These are phyloP conservation scores for Drosophila yooni DNA, from an alignment of 2,888 invertebrate species.

Conservation along the genomic window DNA sequence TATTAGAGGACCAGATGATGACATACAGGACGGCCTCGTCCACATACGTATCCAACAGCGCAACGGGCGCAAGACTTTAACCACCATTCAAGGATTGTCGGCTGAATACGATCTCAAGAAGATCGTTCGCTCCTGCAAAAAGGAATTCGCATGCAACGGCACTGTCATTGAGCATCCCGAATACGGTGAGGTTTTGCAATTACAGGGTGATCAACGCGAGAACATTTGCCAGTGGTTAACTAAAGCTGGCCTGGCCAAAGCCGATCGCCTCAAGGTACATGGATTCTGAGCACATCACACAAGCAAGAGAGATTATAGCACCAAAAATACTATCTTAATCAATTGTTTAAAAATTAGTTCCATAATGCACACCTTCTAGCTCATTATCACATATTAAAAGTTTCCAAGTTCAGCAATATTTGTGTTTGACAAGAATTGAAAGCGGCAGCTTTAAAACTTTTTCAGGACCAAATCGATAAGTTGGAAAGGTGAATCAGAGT, in stretches of 20 bases:
- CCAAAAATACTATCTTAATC: background rate
- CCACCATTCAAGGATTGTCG: conserved; percentile 98
- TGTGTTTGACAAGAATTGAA: background rate
- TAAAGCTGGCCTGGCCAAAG: conserved; percentile 97
- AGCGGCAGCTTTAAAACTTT: background rate
- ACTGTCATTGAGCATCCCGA: conserved; percentile 99
- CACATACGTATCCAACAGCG: conserved; percentile 99
- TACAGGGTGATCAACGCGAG: conserved; percentile 99
- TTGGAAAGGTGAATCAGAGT: background rate
- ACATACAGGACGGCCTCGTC: conserved; percentile 99
- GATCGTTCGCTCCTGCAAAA: conserved; percentile 99
- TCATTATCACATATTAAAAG: conserved; percentile 32
- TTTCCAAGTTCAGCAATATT: conserved; percentile 28
- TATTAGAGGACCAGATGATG: conserved; percentile 98
- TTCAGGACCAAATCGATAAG: background rate
- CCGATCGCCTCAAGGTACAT: conserved; percentile 99
- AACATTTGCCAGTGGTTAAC: conserved; percentile 99
- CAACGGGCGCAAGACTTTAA: conserved; percentile 99
- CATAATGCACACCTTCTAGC: conserved; percentile 34
- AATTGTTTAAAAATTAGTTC: conserved; percentile 8
- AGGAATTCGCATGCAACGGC: conserved; percentile 99
- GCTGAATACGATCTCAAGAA: conserved; percentile 99
- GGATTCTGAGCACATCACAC: conserved; percentile 87
- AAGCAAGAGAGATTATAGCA: background rate
- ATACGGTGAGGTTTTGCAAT: conserved; percentile 99